Base-by-base conservation (phyloP, 1,140 invertebrate genomes). In the Drosophila virilis region DNA sequence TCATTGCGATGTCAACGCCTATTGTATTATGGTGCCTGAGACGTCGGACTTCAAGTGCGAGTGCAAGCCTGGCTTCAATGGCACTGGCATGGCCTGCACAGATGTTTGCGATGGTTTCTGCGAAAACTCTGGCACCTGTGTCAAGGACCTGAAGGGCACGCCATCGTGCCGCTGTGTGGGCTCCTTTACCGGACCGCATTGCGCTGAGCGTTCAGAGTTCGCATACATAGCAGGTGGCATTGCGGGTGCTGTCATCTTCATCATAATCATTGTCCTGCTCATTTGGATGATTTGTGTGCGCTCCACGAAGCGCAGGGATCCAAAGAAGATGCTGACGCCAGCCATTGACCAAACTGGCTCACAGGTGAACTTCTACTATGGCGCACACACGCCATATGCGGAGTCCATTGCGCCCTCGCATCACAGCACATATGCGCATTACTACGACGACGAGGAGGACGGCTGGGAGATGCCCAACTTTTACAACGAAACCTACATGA, bases 401-500 rank as follows among this genome's bases (percentile, higher is more conserved):
- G 98, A 98, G 92, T 97, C 96, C 33, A 98, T 98, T 78, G 98
- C 98, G 0, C 97, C 98, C 0, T 98, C 97, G 1, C 97, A 98
- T 92, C 97, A 98, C 88, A 98, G 97, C 40, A 98, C 97, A 0
- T 98, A 98, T 91, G 97, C 97, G 13, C 97, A 98, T 92, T 98
- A 98, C 92, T 98, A 98, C 82, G 97, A 97, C 91, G 97, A 97
- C 88, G 98, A 98, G 91, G 98, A 98, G 91, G 97, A 98, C 77
- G 97, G 97, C 10, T 98, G 97, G 97, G 97, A 98, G 91, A 98
- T 98, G 97, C 97, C 98, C 0, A 98, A 98, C 92, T 98, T 98
- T 92, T 98, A 98, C 92, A 98, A 98, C 92, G 97, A 98, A 93
- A 98, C 97, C 13, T 98, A 98, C 84, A 98, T 98, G 97, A 98